phyloP scores from a whole-genome alignment of 2,113 vertebrate genomes.

The Centropus unirufus region DNA sequence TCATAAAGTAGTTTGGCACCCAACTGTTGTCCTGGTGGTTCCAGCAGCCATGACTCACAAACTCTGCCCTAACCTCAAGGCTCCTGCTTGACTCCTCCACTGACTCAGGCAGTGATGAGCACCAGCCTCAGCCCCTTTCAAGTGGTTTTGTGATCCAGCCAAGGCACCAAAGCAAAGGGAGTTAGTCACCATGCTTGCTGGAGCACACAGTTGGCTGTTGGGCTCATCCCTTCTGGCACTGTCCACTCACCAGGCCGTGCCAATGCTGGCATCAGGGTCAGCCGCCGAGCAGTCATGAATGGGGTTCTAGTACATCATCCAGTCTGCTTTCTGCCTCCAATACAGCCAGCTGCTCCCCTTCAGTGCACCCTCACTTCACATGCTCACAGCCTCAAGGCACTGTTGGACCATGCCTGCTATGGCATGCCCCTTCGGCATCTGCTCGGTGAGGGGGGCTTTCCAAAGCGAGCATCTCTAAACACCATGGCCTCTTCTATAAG shows the following conservation, averaged over 20 bases:
- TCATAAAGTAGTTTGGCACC: background rate
- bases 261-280: background rate
- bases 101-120: background rate
- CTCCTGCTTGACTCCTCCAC: background rate
- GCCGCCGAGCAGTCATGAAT: background rate
- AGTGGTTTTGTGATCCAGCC: background rate
- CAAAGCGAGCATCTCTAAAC: background rate
- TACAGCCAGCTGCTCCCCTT: background rate
- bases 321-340: background rate
- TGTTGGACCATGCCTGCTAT: rapidly evolving
- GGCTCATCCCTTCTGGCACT: background rate
- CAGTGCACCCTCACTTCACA: background rate
- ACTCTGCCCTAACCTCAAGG: conserved; percentile 41
- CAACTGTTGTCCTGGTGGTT: background rate
- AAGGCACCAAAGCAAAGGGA: background rate
- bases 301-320: background rate
- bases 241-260: background rate
- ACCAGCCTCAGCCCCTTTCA: background rate
- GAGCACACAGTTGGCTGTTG: background rate
- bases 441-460: background rate
- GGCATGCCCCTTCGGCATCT: background rate
- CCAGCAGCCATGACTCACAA: background rate
- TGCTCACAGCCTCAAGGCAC: background rate
- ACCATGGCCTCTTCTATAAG: background rate
- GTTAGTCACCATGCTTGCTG: background rate